Conservation (phyloP, 2,888 invertebrate genomes). For the Standfussiana lucernea region DNA sequence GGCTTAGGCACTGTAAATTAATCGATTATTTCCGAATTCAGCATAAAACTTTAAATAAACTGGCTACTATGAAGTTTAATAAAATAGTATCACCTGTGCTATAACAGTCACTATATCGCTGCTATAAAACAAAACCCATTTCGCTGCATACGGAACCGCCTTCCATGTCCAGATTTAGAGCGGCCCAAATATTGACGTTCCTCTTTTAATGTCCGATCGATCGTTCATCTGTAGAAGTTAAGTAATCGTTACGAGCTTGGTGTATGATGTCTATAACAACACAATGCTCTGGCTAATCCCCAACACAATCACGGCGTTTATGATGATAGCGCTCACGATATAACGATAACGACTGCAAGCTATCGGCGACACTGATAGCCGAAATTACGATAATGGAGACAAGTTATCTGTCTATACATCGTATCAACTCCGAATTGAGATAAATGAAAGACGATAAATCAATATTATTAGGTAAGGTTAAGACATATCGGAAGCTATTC, state of each 20-base stretch:
- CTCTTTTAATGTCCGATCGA: slow-evolving; percentile 24
- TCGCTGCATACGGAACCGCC: slow-evolving; percentile 8
- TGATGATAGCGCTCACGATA: slow-evolving; percentile 48
- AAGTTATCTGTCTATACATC: slow-evolving; percentile 29
- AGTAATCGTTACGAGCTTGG: slow-evolving; percentile 34
- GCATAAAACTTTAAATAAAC: not conserved
- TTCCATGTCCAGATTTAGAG: slow-evolving; percentile 11
- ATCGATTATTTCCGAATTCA: not conserved
- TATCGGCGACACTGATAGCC: slow-evolving; percentile 50
- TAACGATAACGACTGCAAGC: slow-evolving; percentile 40
- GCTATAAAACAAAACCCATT: not conserved
- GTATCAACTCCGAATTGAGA: slow-evolving; percentile 37
- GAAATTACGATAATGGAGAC: slow-evolving; percentile 62
- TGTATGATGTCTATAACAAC: slow-evolving; percentile 40
- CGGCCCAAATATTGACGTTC: slow-evolving; percentile 16
- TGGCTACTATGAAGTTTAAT: not conserved
- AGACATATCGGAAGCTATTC: slow-evolving; percentile 9
- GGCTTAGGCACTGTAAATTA: not conserved
- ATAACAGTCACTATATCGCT: not conserved
- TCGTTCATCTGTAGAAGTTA: slow-evolving; percentile 36
- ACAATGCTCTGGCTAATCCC: slow-evolving; percentile 44
- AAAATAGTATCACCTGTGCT: not conserved
- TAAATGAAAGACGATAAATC: slow-evolving; percentile 41
- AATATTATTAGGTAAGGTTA: slow-evolving; percentile 12
- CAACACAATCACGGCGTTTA: slow-evolving; percentile 51